Evolutionary conservation across 2,113 vertebrate genomes (phyloP), one percentile per base, ranked within the genome.

Genomic region (Sardina pilchardus): DNA sequence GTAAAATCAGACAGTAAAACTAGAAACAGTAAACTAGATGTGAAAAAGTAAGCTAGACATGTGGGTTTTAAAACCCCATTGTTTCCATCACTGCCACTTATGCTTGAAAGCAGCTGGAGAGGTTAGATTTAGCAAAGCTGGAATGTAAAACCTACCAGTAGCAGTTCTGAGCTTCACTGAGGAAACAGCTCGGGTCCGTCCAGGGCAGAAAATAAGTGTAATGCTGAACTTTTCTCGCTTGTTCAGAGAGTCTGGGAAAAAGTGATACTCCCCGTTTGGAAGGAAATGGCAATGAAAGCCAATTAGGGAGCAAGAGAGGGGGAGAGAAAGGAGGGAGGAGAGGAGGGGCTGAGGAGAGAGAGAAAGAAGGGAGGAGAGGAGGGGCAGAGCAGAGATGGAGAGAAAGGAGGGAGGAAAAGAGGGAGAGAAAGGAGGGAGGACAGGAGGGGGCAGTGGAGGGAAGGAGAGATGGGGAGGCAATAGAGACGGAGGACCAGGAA

Each of bases 251-350:
- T 90, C 85, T 85, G 89, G 89, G 90, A 90, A 91, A 89, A 93
- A 92, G 83, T 88, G 83, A 89, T 82, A 88, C 86, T 87, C 84
- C 81, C 53, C 81, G 39, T 80, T 89, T 89, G 82, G 89, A 56
- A 89, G 92, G 91, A 93, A 93, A 93, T 81, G 71, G 90, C 89
- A 90, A 91, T 92, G 89, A 89, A 91, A 88, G 87, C 92, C 93
- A 94, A 93, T 94, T 94, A 94, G 90, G 92, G 84, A 83, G 2
- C 83, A 83, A 85, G 63, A 88, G 87, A 88, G 89, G 91, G 86
- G 84, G 50, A 81, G 81, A 34, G 48, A 24, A n/a, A 75, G 36
- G 19, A 3, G 53, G 47, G 39, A 26, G n/a, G 63, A 34, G 59
- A 42, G 39, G 63, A 83, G 82, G 43, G 80, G 75, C 2, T 53